phyloP scores from a whole-genome alignment of 2,113 vertebrate genomes.

The Pseudopipra pipra region DNA sequence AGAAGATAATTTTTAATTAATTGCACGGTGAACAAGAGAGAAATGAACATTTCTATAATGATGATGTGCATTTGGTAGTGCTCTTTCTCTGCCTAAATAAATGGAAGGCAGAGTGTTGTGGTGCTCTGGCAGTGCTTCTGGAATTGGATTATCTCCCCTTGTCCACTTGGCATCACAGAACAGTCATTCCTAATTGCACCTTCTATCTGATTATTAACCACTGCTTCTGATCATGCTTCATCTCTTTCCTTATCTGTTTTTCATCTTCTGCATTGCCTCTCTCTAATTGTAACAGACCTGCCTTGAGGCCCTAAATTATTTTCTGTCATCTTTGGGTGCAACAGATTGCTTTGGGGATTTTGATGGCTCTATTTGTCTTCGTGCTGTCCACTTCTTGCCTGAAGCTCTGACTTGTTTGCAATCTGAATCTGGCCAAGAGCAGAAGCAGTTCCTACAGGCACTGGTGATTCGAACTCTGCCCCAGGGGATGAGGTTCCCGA shows the following conservation, averaged over 20 bases:
- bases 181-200: constrained; percentile 14
- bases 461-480: not conserved
- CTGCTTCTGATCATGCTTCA: not conserved
- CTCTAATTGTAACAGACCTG: not conserved
- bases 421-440: not conserved
- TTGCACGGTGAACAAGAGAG: not conserved
- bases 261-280: not conserved
- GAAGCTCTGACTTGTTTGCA: not conserved
- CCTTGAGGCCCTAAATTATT: not conserved
- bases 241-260: constrained; percentile 16
- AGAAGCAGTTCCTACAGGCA: not conserved
- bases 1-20: not conserved
- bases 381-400: not conserved
- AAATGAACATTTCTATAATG: not conserved
- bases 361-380: not conserved
- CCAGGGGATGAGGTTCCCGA: not conserved
- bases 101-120: not conserved
- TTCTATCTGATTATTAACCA: constrained; percentile 6
- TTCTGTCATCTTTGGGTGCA: not conserved
- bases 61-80: not conserved
- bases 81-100: not conserved
- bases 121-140: not conserved
- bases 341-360: not conserved
- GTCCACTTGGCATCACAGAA: not conserved
- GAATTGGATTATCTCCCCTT: constrained; percentile 47